Evolutionary conservation across 2,888 invertebrate genomes (phyloP), one percentile per base, ranked within the genome.

Genomic region (Orthosia gothica): DNA sequence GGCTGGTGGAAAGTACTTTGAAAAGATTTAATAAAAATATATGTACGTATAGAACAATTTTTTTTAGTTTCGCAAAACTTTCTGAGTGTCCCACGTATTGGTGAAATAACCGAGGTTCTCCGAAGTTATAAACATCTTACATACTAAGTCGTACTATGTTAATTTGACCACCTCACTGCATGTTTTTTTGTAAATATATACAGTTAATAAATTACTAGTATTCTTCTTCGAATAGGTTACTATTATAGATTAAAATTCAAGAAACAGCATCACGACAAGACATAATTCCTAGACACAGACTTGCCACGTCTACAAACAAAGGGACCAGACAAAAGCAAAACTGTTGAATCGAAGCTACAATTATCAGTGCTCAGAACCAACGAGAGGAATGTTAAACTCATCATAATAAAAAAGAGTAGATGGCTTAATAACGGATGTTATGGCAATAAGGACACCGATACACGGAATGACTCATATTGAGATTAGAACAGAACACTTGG

Each of bases 351-450:
- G 32, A 69, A 72, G 55, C 64, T 59, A 64, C 69, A 63, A 82
- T 77, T 77, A 85, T 76, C 67, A 65, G 61, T 70, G 61, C 57
- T 74, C 66, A 71, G 62, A 67, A 74, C 47, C 32, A 59, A 12
- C 49, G 57, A 18, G 32, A 58, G 74, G 87, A 83, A 79, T 88
- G 87, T 58, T 82, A 82, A 81, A 76, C 66, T 87, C 87, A 87
- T 87, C 87, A 87, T 88, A 84, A 88, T 88, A 79, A 79, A 79
- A 79, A 84, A 80, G 55, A 26, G 62, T 71, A 58, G 68, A 59
- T 66, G 66, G 50, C 49, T 69, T 77, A 81, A 70, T 78, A 86
- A 83, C 86, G 88, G 81, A 87, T 84, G 88, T 86, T 84, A 81
- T 76, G 64, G 40, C 57, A 71, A 76, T 78, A 65, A 66, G 70